phyloP scores from a whole-genome alignment of 2,113 vertebrate genomes.

The Elgaria multicarinata region DNA sequence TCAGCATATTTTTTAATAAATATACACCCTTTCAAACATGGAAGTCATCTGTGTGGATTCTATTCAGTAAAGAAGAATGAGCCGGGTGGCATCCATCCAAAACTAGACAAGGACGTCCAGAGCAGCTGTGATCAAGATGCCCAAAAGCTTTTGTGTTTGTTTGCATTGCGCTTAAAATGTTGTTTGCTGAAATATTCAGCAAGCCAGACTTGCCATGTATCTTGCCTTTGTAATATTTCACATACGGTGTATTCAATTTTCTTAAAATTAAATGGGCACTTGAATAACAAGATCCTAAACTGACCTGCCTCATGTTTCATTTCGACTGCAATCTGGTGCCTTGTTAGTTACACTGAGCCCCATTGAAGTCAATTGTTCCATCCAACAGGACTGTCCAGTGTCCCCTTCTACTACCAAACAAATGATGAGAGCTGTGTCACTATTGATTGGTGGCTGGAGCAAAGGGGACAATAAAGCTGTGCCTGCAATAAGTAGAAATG shows the following conservation, averaged over 20 bases:
- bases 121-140: slow-evolving; percentile 74
- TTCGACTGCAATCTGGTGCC: background rate
- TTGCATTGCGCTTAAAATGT: slow-evolving; percentile 50
- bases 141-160: slow-evolving; percentile 53
- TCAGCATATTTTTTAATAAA: slow-evolving; percentile 53
- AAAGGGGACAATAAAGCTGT: background rate
- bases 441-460: background rate
- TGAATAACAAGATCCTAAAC: background rate
- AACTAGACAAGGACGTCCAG: slow-evolving; percentile 50
- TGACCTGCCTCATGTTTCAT: background rate
- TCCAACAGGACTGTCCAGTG: background rate
- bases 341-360: background rate
- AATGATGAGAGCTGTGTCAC: background rate
- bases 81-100: slow-evolving; percentile 46
- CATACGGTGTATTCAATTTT: slow-evolving; percentile 26
- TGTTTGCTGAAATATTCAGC: slow-evolving; percentile 53
- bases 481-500: background rate
- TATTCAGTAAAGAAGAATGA: slow-evolving; percentile 60
- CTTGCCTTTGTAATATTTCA: slow-evolving; percentile 51
- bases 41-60: slow-evolving; percentile 54
- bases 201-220: slow-evolving; percentile 38
- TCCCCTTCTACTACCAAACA: background rate
- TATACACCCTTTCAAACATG: slow-evolving; percentile 56
- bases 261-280: slow-evolving; percentile 7
- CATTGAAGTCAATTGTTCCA: background rate